These are phyloP conservation scores for Zoroaster sp. DNA, from an alignment of 53 echinoderm and acorn worm species.

Conservation along the genomic window DNA sequence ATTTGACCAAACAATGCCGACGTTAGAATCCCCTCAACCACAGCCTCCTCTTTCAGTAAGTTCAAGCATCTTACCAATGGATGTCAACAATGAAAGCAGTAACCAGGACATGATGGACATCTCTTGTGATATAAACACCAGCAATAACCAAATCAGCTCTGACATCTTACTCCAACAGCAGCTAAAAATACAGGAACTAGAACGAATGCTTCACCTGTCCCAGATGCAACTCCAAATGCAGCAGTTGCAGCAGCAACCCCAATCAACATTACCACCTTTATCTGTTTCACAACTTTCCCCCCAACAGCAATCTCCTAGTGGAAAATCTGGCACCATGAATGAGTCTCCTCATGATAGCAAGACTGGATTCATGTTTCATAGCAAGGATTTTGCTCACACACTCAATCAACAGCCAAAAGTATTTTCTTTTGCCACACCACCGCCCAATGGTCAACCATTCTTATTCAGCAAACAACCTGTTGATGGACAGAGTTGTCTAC, in stretches of 20 bases:
- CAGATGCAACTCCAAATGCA: conserved; percentile 82
- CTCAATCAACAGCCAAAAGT: conserved; percentile 82
- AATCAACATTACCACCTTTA: not conserved
- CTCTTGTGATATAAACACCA: conserved; percentile 29
- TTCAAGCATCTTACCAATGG: conserved; percentile 56
- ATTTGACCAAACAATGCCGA: conserved; percentile 47
- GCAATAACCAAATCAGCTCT: conserved; percentile 39
- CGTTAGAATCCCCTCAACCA: conserved; percentile 29
- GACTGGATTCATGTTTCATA: conserved; percentile 70
- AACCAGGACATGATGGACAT: conserved; percentile 78
- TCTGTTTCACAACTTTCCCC: conserved; percentile 73
- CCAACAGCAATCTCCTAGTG: conserved; percentile 54
- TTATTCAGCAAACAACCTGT: conserved; percentile 69
- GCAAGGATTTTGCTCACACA: conserved; percentile 75
- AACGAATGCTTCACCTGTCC: conserved; percentile 79
- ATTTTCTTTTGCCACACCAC: conserved; percentile 78
- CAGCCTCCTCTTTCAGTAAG: not conserved
- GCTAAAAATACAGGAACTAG: conserved; percentile 86
- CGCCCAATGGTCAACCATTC: conserved; percentile 84
- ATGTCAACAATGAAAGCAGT: conserved; percentile 45
- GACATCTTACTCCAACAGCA: conserved; percentile 87
- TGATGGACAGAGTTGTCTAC: conserved; percentile 54
- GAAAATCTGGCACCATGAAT: not conserved
- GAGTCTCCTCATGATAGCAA: conserved; percentile 32
- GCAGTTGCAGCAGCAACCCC: conserved; percentile 59